phyloP scores from a whole-genome alignment of 2,113 vertebrate species.

The Pangasianodon hypophthalmus region DNA sequence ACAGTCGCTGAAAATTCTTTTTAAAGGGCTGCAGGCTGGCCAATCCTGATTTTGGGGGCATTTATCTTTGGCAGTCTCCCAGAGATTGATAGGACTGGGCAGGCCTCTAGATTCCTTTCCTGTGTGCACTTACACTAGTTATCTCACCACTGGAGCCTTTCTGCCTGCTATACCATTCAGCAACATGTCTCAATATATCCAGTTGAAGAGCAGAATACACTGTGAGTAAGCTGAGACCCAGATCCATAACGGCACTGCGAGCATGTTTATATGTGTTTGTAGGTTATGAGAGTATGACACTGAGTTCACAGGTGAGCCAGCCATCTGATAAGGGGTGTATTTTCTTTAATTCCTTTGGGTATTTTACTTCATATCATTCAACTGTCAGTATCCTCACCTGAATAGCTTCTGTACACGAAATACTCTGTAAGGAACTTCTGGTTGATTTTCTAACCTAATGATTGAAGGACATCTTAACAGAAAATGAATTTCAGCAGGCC shows the following conservation, averaged over 20 bases:
- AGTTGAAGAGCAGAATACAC: slow-evolving; percentile 2
- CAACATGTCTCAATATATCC: slow-evolving; percentile 39
- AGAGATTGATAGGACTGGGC: slow-evolving; percentile 70
- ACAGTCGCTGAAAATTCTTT: slow-evolving; percentile 66
- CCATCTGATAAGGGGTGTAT: not conserved
- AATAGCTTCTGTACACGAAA: not conserved
- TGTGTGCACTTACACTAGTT: slow-evolving; percentile 70
- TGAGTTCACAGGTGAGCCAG: not conserved
- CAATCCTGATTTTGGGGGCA: slow-evolving; percentile 61
- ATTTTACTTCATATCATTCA: not conserved
- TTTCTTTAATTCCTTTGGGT: slow-evolving; percentile 12
- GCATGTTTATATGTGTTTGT: not conserved
- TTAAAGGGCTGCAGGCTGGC: slow-evolving; percentile 60
- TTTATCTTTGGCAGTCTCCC: slow-evolving; percentile 75
- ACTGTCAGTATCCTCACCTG: not conserved
- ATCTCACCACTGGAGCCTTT: slow-evolving; percentile 72
- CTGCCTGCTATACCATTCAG: slow-evolving; percentile 66
- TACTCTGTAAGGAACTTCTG: not conserved
- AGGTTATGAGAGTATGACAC: not conserved
- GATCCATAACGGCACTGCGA: not conserved
- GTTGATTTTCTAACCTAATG: not conserved
- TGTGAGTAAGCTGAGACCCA: not conserved
- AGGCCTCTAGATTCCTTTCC: slow-evolving; percentile 73
- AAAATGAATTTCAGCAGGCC: not conserved
- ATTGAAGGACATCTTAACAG: not conserved